Evolutionary conservation across 2,113 vertebrate genomes (phyloP), one percentile per base, ranked within the genome.

Genomic region (human): DNA sequence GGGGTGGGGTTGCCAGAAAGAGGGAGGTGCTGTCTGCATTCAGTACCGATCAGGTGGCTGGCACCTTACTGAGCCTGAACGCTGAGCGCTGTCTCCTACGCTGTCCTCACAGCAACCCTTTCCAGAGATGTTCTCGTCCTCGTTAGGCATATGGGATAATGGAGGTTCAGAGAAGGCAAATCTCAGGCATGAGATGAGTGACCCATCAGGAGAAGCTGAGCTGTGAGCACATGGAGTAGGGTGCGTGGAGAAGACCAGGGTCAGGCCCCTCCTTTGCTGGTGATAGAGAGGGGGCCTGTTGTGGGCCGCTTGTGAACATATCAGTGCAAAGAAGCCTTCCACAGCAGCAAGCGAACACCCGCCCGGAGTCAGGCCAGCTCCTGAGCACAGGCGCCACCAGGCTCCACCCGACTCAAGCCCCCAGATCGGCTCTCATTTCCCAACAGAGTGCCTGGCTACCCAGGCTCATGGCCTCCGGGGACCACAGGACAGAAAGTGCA

Each of bases 21-120:
- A 48, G 68, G 40, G 38, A 68, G n/a, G 4, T 3, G 45, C 17
- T 20, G 5, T 5, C 55, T 59, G 30, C 4, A 6, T 23, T 27
- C 35, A 43, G 48, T 22, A 16, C 40, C 9, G 10, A 0, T n/a
- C 14, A 0, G 52, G 83, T 43, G n/a, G 17, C 18, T 2, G 6
- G 43, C n/a, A 3, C 68, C 35, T 7, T 6, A 13, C n/a, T 9
- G 61, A 64, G 5, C 27, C 61, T 30, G 14, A 55, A 8, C 35
- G 6, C 50, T 1, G 14, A 55, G 11, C 38, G 7, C 57, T 1
- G 22, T 23, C 10, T 38, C 50, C 50, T 57, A 0, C 25, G 2
- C 55, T 10, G 12, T 78, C 23, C 35, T 90, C 45, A 18, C 20
- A 2, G 1, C 45, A 23, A 8, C n/a, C 0, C 50, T 85, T 57